Percentiles rank a stretch among this genome's conserved stretches.
Conservation (phyloP, 35 echinoderm and acorn worm genomes). For the Eucidaris tribuloides region DNA sequence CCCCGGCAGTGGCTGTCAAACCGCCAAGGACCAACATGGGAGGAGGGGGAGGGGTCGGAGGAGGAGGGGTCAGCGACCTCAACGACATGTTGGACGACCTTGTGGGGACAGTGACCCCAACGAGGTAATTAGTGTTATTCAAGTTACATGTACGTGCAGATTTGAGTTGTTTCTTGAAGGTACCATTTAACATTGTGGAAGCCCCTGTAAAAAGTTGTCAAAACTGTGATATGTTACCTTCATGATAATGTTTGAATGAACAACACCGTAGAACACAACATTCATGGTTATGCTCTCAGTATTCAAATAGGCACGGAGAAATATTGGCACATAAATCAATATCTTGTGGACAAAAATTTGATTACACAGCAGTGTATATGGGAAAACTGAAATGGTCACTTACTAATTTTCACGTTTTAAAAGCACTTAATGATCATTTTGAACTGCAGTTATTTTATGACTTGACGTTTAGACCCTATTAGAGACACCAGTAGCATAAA, state of each 20-base stretch:
- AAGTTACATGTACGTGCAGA: not conserved
- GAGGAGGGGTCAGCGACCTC: not conserved
- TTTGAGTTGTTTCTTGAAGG: not conserved
- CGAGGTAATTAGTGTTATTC: not conserved
- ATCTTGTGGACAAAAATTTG: too few species aligned
- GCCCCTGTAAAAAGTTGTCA: not conserved
- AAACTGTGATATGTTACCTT: not conserved
- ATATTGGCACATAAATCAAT: too few species aligned
- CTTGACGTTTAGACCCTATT: too few species aligned
- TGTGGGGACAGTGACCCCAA: not conserved
- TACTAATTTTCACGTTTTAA: too few species aligned
- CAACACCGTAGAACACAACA: too few species aligned
- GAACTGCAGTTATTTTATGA: too few species aligned
- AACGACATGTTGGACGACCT: conserved; percentile 26
- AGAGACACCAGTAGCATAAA: too few species aligned
- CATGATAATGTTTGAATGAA: not conserved
- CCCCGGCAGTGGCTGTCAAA: conserved; percentile 61
- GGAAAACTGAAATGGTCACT: too few species aligned
- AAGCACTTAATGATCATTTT: too few species aligned
- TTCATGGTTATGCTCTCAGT: too few species aligned
- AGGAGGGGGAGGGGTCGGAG: conserved; percentile 12
- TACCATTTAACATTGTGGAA: not conserved
- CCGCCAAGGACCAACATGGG: not conserved
- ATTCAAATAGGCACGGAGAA: too few species aligned
- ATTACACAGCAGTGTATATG: too few species aligned